Evolutionary conservation across 2,888 invertebrate genomes (phyloP), one percentile per base, ranked within the genome.

Genomic region (Idaea biselata): DNA sequence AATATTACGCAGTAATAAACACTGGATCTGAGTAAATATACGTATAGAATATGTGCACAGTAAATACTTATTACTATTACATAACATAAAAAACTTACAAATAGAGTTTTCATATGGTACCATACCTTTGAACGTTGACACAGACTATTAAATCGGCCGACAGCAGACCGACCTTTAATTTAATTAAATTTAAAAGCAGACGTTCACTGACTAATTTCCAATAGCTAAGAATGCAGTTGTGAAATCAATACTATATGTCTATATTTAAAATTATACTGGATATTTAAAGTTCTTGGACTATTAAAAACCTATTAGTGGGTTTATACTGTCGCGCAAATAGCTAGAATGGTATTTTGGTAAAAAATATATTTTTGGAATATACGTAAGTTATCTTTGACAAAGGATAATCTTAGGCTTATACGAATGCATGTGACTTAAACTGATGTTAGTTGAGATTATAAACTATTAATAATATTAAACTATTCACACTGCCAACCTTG

Each of bases 231-330:
- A 44, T 44, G 7, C 11, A 14, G 44, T 44, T 44, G 25, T 25
- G 1, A 44, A 44, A 44, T 44, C 11, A 14, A 44, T 44, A 44
- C 14, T 44, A 44, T 11, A 7, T 14, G 11, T 44, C 3, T 11
- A 44, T 44, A 14, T 14, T 8, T 11, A 44, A 44, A 44, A 44
- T 11, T 14, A 8, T 14, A 44, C 8, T 44, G 3, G 14, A 3
- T 11, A 11, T 44, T 44, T 44, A 44, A 11, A 44, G 14, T 14
- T 44, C 44, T 44, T 44, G 14, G 11, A 70, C 63, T 68, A 67
- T 66, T 67, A 68, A 67, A 74, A 72, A 67, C 72, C 68, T 69
- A 74, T 70, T 70, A 44, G 60, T 64, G 55, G 59, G 32, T 60
- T 18, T 60, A 70, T 63, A 44, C 44, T 44, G 3, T 44, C 44